Evolutionary conservation across 1,140 invertebrate species (phyloP).

Genomic region (Euwallacea fornicatus): DNA sequence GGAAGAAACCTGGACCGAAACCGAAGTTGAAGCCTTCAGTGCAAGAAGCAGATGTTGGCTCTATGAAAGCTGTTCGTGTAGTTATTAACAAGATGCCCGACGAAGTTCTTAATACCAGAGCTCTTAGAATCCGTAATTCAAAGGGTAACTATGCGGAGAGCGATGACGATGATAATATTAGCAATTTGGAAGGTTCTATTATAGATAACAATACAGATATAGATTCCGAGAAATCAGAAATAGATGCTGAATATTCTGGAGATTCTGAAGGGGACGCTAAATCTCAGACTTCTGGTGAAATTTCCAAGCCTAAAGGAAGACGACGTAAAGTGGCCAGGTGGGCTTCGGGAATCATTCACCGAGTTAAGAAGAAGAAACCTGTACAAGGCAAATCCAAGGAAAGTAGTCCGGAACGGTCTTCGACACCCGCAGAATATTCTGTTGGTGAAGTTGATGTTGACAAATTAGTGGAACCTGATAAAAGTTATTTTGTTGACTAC

Average conservation of each 20-base stretch:
- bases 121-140: conserved; percentile 15
- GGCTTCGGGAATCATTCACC: conserved; percentile 40
- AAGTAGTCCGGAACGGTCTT: conserved; percentile 7
- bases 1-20: conserved; percentile 37
- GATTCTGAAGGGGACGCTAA: conserved; percentile 26
- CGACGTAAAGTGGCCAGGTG: conserved; percentile 35
- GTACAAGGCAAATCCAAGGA: conserved; percentile 9
- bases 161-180: conserved; percentile 13
- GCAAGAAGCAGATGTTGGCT: conserved; percentile 6
- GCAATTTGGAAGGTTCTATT: background rate
- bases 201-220: conserved; percentile 15
- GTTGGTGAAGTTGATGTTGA: conserved; percentile 9
- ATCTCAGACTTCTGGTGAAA: conserved; percentile 7
- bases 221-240: conserved; percentile 15
- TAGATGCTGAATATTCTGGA: conserved; percentile 17
- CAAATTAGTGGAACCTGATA: conserved; percentile 40
- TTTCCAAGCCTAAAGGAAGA: conserved; percentile 13
- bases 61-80: conserved; percentile 41
- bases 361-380: conserved; percentile 35
- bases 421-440: background rate
- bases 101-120: conserved; percentile 18
- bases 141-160: conserved; percentile 10
- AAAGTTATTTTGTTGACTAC: conserved; percentile 44
- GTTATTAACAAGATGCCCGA: conserved; percentile 43
- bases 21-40: conserved; percentile 16